These are phyloP conservation scores for Aleiodes testaceus DNA, from an alignment of 2,888 invertebrate species.

Conservation along the genomic window DNA sequence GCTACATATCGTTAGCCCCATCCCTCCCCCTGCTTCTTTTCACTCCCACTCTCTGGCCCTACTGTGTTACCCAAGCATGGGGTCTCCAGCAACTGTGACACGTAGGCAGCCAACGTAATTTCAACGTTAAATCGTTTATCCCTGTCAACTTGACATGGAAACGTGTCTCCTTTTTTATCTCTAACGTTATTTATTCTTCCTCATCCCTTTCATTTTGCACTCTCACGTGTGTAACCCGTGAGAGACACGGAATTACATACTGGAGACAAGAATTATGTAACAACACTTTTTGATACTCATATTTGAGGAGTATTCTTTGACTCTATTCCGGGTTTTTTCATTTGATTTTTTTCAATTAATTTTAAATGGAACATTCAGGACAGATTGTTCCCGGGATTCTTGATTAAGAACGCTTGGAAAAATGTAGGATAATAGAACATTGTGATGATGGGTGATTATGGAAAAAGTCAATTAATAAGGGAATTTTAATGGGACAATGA, in stretches of 20 bases:
- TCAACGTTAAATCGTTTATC: slow-evolving; percentile 40
- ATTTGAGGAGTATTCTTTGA: not conserved
- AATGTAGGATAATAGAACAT: not conserved
- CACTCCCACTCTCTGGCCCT: slow-evolving; percentile 8
- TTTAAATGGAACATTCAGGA: not conserved
- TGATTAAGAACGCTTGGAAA: not conserved
- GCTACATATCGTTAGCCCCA: slow-evolving; percentile 16
- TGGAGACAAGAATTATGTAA: slow-evolving; percentile 28
- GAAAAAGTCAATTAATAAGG: not conserved
- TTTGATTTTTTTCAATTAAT: not conserved
- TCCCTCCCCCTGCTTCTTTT: not conserved
- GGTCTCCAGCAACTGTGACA: slow-evolving; percentile 29
- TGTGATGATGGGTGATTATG: not conserved
- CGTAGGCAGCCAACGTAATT: slow-evolving; percentile 39
- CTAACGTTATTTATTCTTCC: slow-evolving; percentile 33
- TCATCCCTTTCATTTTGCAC: slow-evolving; percentile 29
- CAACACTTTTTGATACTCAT: slow-evolving; percentile 12
- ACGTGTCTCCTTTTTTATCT: slow-evolving; percentile 37
- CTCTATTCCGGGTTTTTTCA: not conserved
- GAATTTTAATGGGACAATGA: not conserved
- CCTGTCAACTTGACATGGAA: slow-evolving; percentile 35
- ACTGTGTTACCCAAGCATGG: slow-evolving; percentile 23
- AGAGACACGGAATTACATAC: slow-evolving; percentile 27
- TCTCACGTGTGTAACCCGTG: slow-evolving; percentile 18
- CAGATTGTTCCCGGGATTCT: not conserved